Evolutionary conservation across 1,140 invertebrate species (phyloP).

Genomic region (Nasonia giraulti): DNA sequence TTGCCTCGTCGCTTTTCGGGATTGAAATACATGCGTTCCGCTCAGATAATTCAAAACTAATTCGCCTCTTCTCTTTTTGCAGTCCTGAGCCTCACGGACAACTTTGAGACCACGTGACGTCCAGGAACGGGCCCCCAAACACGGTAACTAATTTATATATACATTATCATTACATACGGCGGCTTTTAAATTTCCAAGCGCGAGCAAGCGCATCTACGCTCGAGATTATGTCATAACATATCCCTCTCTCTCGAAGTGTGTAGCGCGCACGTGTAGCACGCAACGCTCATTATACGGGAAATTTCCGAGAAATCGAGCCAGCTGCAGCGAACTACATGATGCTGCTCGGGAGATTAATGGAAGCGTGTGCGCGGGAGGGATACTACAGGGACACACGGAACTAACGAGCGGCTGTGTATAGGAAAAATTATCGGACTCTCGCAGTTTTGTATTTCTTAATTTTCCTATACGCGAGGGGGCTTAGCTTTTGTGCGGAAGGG

Average conservation of each 20-base stretch:
- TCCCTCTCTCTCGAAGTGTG: background rate
- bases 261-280: background rate
- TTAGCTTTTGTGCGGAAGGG: no score
- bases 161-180: no score
- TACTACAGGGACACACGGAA: no score
- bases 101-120: slow-evolving; percentile 18
- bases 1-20: no score
- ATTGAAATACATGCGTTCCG: no score
- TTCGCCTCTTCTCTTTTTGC: background rate
- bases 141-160: slow-evolving; percentile 22
- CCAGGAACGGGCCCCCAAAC: slow-evolving; percentile 31
- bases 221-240: slow-evolving; percentile 16
- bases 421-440: no score
- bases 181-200: background rate
- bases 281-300: background rate
- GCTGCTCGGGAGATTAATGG: no score
- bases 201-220: background rate
- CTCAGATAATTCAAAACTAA: no score
- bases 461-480: no score
- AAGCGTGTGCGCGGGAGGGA: no score
- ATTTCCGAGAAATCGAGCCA: slow-evolving; percentile 19
- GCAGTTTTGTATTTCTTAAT: no score
- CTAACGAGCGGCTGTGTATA: no score
- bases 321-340: background rate
- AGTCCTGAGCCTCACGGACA: background rate